Evolutionary conservation across 2,113 vertebrate genomes (phyloP), one percentile per base, ranked within the genome.

Genomic region (Myotis lucifugus): DNA sequence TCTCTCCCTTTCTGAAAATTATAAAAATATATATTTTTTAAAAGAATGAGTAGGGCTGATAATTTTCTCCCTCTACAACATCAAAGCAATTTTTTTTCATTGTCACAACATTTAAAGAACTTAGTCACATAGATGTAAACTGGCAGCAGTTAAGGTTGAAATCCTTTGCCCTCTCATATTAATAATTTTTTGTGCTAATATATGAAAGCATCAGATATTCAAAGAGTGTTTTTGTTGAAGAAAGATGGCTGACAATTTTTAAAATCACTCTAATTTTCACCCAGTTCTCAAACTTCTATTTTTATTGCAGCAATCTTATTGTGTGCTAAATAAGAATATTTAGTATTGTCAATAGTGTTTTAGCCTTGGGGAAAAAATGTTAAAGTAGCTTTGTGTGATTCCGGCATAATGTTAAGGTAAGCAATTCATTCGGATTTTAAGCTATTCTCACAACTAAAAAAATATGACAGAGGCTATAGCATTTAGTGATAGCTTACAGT

Each of bases 101-200:
- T 69, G 37, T 92, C 32, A 70, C 40, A 91, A 70, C 40, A 91
- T 76, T 88, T 94, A 64, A 48, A 83, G 50, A 67, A 69, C 18
- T 82, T 12, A 64, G 14, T 92, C 67, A 88, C 37, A 54, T 52
- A 70, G 15, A n/a, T 78, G 21, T 59, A 83, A 90, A 85, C 37
- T 86, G 59, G 37, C 74, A 81, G 42, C 27, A 70, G 19, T 66
- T 37, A 73, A 91, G 52, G 4, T 59, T 81, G 74, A 86, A 85
- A 54, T 81, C 67, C 34, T 72, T 88, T 93, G 56, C 29, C 11
- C 67, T 83, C 18, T n/a, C 73, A 34, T 59, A 79, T 86, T 77
- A 76, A 50, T 76, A 92, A 19, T 82, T 79, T 42, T 34, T 79
- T 27, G 73, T 85, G n/a, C 27, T 79, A 73, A 42, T 64, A 42